Conservation (phyloP, 2,113 vertebrate genomes). For the Pseudolaguvia tuberculata region DNA sequence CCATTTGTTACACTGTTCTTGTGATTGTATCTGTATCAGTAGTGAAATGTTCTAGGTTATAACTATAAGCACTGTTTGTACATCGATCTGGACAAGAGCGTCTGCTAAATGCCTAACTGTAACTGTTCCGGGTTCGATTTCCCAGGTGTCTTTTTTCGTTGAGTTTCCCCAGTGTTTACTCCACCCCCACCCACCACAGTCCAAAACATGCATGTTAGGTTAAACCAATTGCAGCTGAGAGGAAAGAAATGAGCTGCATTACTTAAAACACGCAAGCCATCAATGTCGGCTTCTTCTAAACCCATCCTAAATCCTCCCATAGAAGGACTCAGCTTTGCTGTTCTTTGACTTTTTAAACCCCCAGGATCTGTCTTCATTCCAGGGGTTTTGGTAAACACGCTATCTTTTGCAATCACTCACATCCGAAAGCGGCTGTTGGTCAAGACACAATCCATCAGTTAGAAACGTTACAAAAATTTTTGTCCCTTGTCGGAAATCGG, state of each 20-base stretch:
- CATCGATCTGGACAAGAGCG: no score
- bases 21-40: no score
- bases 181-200: no score
- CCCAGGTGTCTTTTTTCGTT: no score
- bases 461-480: no score
- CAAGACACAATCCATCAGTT: slow-evolving; percentile 24
- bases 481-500: no score
- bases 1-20: no score
- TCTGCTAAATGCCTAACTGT: no score
- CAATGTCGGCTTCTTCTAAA: not conserved
- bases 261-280: not conserved
- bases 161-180: no score
- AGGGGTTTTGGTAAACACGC: slow-evolving; percentile 29
- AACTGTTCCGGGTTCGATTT: no score
- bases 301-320: not conserved
- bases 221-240: not conserved
- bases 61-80: no score
- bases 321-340: not conserved
- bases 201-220: not conserved
- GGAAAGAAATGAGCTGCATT: not conserved
- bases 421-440: slow-evolving; percentile 24
- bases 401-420: slow-evolving; percentile 24
- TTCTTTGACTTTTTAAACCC: not conserved
- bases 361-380: not conserved
- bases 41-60: no score